Percentiles rank a stretch among this genome's conserved stretches.
Conservation (phyloP, 2,888 invertebrate genomes). For the Apotomis capreana region DNA sequence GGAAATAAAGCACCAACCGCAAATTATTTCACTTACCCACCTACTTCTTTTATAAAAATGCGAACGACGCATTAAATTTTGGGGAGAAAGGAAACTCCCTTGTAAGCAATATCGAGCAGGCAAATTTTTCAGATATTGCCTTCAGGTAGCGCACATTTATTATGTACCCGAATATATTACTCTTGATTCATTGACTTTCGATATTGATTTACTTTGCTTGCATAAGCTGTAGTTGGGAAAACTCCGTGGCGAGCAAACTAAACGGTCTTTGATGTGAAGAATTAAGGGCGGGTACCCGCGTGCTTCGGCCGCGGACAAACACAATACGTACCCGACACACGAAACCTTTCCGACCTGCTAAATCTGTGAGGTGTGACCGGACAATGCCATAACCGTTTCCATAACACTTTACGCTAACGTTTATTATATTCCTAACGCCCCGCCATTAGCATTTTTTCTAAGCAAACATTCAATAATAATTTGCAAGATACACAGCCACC, state of each 20-base stretch:
- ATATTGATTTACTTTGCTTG: slow-evolving; percentile 83
- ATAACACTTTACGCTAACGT: slow-evolving; percentile 30
- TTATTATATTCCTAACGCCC: slow-evolving; percentile 29
- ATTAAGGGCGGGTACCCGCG: slow-evolving; percentile 59
- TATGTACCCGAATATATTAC: slow-evolving; percentile 84
- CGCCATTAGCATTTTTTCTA: slow-evolving; percentile 23
- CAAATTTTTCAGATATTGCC: slow-evolving; percentile 84
- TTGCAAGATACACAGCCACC: slow-evolving; percentile 43
- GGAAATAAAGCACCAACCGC: slow-evolving; percentile 81
- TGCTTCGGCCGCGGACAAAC: slow-evolving; percentile 54
- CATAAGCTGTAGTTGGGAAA: slow-evolving; percentile 78
- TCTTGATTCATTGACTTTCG: slow-evolving; percentile 84
- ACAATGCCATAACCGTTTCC: slow-evolving; percentile 34
- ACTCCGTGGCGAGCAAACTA: slow-evolving; percentile 63
- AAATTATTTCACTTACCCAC: slow-evolving; percentile 83
- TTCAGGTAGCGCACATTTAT: slow-evolving; percentile 84
- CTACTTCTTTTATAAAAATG: slow-evolving; percentile 82
- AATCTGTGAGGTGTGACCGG: slow-evolving; percentile 39
- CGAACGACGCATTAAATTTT: slow-evolving; percentile 84
- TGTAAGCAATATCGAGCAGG: slow-evolving; percentile 84
- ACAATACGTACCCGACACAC: slow-evolving; percentile 45
- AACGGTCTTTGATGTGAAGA: slow-evolving; percentile 66
- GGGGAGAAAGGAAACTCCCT: slow-evolving; percentile 83
- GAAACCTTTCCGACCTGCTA: slow-evolving; percentile 28
- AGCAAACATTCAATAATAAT: slow-evolving; percentile 36